These are phyloP conservation scores for Darwinula stevensoni DNA, from an alignment of 2,888 invertebrate genomes.

Conservation along the genomic window DNA sequence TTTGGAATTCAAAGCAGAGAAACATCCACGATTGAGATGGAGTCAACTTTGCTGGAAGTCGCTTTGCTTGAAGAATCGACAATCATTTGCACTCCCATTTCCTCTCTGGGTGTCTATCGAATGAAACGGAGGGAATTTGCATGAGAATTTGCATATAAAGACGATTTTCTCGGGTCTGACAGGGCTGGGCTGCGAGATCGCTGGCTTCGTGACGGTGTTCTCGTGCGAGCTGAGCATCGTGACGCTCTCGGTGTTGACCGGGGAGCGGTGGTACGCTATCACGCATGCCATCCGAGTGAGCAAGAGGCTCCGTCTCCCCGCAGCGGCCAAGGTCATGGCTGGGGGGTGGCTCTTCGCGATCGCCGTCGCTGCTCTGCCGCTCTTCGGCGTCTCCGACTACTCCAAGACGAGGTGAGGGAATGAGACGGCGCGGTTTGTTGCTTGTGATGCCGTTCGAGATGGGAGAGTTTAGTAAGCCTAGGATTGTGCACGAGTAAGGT, in stretches of 20 bases:
- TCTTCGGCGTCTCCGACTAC: slow-evolving; percentile 57
- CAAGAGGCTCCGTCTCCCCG: slow-evolving; percentile 36
- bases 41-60: too few relatives aligned
- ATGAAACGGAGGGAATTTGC: too few relatives aligned
- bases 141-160: too few relatives aligned
- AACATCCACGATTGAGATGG: too few relatives aligned
- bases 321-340: slow-evolving; percentile 38
- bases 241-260: slow-evolving; percentile 52
- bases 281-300: slow-evolving; percentile 54
- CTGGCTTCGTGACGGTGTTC: slow-evolving; percentile 63
- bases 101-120: too few relatives aligned
- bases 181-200: slow-evolving; percentile 49
- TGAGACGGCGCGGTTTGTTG: too few relatives aligned
- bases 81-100: too few relatives aligned
- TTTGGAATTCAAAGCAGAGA: too few relatives aligned
- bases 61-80: neutral
- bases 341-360: slow-evolving; percentile 48
- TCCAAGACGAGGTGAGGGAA: slow-evolving; percentile 46
- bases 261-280: slow-evolving; percentile 40
- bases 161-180: too few relatives aligned
- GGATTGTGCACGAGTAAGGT: too few relatives aligned
- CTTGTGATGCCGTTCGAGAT: too few relatives aligned
- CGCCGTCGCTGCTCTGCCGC: slow-evolving; percentile 41
- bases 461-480: too few relatives aligned
- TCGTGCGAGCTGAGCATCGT: slow-evolving; percentile 61